These are phyloP conservation scores for Ephydatia muelleri DNA, from an alignment of 37 sponge, comb jelly and placozoan species.

Conservation along the genomic window DNA sequence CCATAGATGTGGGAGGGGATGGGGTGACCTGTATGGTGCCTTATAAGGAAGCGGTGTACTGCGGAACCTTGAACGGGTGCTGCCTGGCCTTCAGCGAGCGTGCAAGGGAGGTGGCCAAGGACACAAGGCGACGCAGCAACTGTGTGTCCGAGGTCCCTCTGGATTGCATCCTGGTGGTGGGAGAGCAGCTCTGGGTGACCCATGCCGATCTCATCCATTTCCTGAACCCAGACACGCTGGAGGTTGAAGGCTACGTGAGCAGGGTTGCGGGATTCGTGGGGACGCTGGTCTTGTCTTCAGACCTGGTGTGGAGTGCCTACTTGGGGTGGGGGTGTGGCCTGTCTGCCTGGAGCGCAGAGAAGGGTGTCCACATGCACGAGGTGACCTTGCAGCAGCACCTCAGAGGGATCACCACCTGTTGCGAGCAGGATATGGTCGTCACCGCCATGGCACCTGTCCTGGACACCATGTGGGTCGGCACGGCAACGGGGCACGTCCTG, in stretches of 20 bases:
- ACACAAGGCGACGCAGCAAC: neutral
- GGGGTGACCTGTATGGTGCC: conserved; percentile 16
- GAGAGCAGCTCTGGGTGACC: conserved; percentile 15
- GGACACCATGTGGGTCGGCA: conserved; percentile 30
- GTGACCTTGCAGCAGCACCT: neutral
- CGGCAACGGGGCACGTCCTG: conserved; percentile 19
- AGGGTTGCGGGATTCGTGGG: conserved; percentile 1
- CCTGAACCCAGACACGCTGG: conserved; percentile 2
- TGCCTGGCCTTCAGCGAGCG: neutral
- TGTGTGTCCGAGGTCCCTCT: conserved; percentile 6
- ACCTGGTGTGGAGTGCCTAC: conserved; percentile 26
- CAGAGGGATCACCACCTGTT: neutral
- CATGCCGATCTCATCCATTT: conserved; percentile 3
- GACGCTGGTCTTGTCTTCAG: neutral
- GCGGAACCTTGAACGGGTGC: conserved; percentile 27
- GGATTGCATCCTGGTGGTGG: neutral
- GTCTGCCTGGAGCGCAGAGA: conserved; percentile 17
- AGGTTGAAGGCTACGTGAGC: conserved; percentile 8
- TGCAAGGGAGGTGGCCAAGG: neutral
- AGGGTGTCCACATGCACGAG: neutral
- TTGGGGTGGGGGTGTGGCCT: conserved; percentile 6
- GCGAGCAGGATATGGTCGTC: neutral
- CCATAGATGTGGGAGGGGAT: neutral
- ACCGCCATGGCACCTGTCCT: conserved; percentile 24
- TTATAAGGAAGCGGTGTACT: neutral